Evolutionary conservation across 2,888 invertebrate genomes (phyloP), one percentile per base, ranked within the genome.

Genomic region (Cylindroiulus punctatus): DNA sequence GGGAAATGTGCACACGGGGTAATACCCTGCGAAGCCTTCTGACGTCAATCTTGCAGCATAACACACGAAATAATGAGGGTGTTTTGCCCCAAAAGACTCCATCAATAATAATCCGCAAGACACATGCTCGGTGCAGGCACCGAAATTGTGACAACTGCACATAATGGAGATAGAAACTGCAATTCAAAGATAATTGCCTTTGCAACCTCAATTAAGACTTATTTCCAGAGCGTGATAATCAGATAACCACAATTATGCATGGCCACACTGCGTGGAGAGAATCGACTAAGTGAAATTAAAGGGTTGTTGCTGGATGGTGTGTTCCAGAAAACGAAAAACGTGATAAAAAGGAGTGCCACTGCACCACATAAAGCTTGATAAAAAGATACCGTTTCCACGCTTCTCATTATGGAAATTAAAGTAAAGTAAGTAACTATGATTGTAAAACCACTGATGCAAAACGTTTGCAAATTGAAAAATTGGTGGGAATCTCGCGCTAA

Each of bases 141-240:
- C 65, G n/a, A 65, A 22, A 65, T 26, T 26, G 65, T 65, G 65
- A 65, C 65, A 65, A 65, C 65, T 65, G 65, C n/a, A 65, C n/a
- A 65, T 65, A 65, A 65, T 65, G 65, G 65, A 65, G 65, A 65
- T 26, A 65, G 65, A 65, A 65, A 65, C 65, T 65, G 26, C 26
- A 26, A 65, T 65, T 65, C 65, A 65, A 65, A 65, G 65, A 65
- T 65, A 65, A 65, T 65, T 65, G 65, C 65, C 65, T 65, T 65
- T 65, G 65, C 65, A 65, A 65, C 65, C 65, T 65, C 65, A 65
- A 65, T 65, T 65, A 65, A 65, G 65, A 65, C 65, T 65, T 65
- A 65, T 65, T 65, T 65, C 65, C 65, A 65, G 65, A 65, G 65
- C 65, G 65, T 65, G 65, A 65, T 65, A 26, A 65, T 65, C 65